Conservation (phyloP, 2,888 invertebrate species). For the Hemistola chrysoprasaria region DNA sequence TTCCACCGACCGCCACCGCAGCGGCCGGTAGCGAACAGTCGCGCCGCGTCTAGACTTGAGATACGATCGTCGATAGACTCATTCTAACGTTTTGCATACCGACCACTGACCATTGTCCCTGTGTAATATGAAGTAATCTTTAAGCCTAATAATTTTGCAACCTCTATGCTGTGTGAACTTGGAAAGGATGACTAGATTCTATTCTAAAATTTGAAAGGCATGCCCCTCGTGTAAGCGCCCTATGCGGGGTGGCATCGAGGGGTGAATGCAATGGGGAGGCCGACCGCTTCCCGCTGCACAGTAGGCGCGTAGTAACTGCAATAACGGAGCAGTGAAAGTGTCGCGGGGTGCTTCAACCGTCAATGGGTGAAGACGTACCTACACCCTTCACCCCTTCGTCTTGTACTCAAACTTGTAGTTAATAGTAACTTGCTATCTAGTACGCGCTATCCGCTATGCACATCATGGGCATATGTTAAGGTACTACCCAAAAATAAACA, state of each 20-base stretch:
- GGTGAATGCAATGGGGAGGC: slow-evolving; percentile 76
- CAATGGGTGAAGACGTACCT: slow-evolving; percentile 80
- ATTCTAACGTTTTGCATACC: slow-evolving; percentile 46
- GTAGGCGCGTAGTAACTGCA: slow-evolving; percentile 81
- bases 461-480: slow-evolving; percentile 32
- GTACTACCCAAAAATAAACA: slow-evolving; percentile 22
- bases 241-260: slow-evolving; percentile 58
- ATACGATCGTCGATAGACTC: slow-evolving; percentile 62
- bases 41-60: slow-evolving; percentile 68
- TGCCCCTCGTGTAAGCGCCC: slow-evolving; percentile 66
- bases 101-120: slow-evolving; percentile 37
- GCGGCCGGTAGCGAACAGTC: too few species aligned
- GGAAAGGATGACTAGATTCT: slow-evolving; percentile 46
- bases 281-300: slow-evolving; percentile 56
- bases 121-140: slow-evolving; percentile 30
- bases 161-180: slow-evolving; percentile 16
- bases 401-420: slow-evolving; percentile 72
- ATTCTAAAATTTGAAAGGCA: slow-evolving; percentile 64
- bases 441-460: slow-evolving; percentile 36
- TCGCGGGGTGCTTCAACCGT: slow-evolving; percentile 80
- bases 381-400: slow-evolving; percentile 77
- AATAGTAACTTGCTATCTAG: slow-evolving; percentile 62
- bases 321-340: slow-evolving; percentile 82
- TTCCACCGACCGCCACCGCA: slow-evolving; percentile 45
- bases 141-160: slow-evolving; percentile 23